Conservation (phyloP, 2,113 vertebrate species). For the Circaetus cinerascens region DNA sequence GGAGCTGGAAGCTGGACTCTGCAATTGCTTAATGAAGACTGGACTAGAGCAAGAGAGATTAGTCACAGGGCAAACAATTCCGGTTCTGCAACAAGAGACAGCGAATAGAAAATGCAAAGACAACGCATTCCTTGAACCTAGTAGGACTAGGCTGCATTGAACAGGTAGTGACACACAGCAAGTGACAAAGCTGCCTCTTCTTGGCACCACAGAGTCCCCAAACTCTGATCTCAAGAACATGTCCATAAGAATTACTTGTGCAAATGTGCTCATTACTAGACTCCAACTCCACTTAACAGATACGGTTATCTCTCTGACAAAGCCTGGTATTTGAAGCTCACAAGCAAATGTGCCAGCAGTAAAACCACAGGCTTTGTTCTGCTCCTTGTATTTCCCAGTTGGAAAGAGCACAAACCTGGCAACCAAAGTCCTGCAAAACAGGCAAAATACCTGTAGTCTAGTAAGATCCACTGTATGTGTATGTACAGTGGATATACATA, state of each 20-base stretch:
- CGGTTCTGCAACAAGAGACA: background rate
- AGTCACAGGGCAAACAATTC: background rate
- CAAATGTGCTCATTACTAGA: background rate
- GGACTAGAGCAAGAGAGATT: background rate
- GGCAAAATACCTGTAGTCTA: background rate
- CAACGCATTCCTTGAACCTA: background rate
- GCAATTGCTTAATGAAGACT: background rate
- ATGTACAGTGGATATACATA: background rate
- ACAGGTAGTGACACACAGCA: background rate
- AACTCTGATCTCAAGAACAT: accelerated
- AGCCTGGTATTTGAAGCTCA: background rate
- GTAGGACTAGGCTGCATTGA: background rate
- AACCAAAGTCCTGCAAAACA: background rate
- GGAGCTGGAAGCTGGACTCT: background rate
- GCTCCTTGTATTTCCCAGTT: background rate
- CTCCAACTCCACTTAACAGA: background rate
- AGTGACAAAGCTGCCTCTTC: background rate
- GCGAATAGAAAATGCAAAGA: background rate
- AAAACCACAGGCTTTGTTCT: background rate
- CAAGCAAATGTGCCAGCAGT: background rate
- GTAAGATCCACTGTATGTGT: background rate
- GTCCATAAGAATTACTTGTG: background rate
- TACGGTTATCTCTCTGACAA: background rate
- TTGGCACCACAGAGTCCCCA: background rate
- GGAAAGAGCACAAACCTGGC: background rate